Conservation (phyloP, 2,888 invertebrate genomes). For the Eilema sororculum region DNA sequence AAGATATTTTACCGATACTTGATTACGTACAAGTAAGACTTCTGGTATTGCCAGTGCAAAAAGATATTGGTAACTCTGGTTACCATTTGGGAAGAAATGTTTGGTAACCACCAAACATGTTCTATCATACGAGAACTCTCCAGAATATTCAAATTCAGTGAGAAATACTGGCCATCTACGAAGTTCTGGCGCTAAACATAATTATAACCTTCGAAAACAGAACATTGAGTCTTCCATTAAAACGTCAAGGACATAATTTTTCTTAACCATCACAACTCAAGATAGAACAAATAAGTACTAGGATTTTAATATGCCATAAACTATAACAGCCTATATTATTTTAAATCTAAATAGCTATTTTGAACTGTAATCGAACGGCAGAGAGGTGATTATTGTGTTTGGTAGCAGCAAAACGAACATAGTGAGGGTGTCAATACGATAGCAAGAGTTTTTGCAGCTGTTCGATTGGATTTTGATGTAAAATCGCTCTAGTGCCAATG, state of each 20-base stretch:
- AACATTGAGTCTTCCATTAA: constrained; percentile 48
- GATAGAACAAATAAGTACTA: constrained; percentile 65
- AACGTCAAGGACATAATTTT: constrained; percentile 54
- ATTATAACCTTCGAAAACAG: constrained; percentile 35
- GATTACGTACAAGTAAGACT: too few relatives aligned
- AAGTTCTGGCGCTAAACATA: neutral
- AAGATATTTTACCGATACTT: too few relatives aligned
- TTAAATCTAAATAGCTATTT: constrained; percentile 13
- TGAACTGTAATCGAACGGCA: constrained; percentile 32
- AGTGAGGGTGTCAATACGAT: constrained; percentile 51
- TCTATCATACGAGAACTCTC: neutral
- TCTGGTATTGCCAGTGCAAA: neutral
- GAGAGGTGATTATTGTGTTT: constrained; percentile 51
- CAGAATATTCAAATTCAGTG: neutral
- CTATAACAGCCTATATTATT: constrained; percentile 56
- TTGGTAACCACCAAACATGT: neutral
- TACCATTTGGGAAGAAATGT: neutral
- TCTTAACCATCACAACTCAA: constrained; percentile 59
- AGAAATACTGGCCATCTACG: neutral
- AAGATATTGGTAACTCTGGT: neutral
- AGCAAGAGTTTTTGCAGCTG: constrained; percentile 22
- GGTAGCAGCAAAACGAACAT: constrained; percentile 45
- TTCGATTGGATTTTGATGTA: constrained; percentile 23
- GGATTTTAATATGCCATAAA: constrained; percentile 76
- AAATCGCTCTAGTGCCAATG: constrained; percentile 35